Evolutionary conservation across 2,113 vertebrate species (phyloP), one percentile per base, ranked within the genome.

Genomic region (Nansenia antarctica): DNA sequence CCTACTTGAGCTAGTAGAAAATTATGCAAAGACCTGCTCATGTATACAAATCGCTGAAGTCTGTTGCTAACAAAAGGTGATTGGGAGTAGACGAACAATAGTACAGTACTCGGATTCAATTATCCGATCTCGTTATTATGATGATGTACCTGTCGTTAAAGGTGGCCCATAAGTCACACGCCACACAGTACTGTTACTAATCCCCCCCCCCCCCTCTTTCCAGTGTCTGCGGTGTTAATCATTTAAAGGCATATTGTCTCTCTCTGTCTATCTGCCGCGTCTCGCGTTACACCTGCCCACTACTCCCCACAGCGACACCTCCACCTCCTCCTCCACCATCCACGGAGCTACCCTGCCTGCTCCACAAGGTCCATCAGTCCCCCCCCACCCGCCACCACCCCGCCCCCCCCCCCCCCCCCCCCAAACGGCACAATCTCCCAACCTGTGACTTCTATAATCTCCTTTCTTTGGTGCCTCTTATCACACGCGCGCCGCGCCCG

Each of bases 1-100:
- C 69, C 70, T 65, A 69, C 78, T 83, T 22, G 20, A 55, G 62
- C 75, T 66, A 67, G 78, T 69, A 47, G 62, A 58, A 73, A 76
- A 73, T 67, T 49, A 31, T 63, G 49, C 45, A 55, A 47, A 45
- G 70, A 15, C 67, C 52, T 15, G 62, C 65, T 74, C 30, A 9
- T 60, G 65, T 65, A 71, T 49, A 22, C 71, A 72, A 61, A n/a
- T n/a, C n/a, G n/a, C n/a, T n/a, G n/a, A n/a, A n/a, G n/a, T n/a
- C n/a, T n/a, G n/a, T n/a, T n/a, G n/a, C n/a, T n/a, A n/a, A n/a
- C n/a, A n/a, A n/a, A n/a, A n/a, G n/a, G n/a, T n/a, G n/a, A n/a
- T n/a, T n/a, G n/a, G n/a, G n/a, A n/a, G n/a, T n/a, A n/a, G n/a
- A n/a, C n/a, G n/a, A n/a, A n/a, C n/a, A n/a, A n/a, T n/a, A n/a